Base-by-base conservation (phyloP, 2,797 vertebrate species). In the Gobionotothen gibberifrons region DNA sequence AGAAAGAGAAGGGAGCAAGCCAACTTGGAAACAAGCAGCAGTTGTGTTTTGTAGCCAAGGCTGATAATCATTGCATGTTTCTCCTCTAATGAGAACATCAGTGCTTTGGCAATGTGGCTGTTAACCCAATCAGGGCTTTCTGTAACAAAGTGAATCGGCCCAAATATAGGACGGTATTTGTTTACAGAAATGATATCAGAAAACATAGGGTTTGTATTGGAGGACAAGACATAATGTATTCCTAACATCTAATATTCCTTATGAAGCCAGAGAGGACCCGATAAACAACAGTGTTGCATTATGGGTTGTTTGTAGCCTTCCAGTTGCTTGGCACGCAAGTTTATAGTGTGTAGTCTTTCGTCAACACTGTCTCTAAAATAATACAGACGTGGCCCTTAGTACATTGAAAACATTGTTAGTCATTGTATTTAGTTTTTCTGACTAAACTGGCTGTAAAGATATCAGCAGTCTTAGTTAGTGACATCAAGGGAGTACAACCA, bases 11-110 rank as follows among this genome's bases (percentile, higher is more conserved):
- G 12, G 3, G 48, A 74, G 22, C 40, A 15, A 10, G 22, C 48
- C 13, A n/a, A 39, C 21, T 48, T 19, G 8, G 9, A 16, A 68
- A 64, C 63, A 48, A 65, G 19, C 47, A 26, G 4, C 56, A 40
- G 40, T 22, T 70, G 42, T 60, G 42, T 36, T 36, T 36, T 53
- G n/a, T 1, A 26, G 32, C 48, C 58, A n/a, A 13, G 16, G 47
- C 39, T 36, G 4, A 36, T 7, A 36, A 26, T 16, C 10, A 36
- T n/a, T 39, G 47, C 21, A 0, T 51, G 11, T 26, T 56, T 36
- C 69, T 52, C 32, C 10, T 62, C 17, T 52, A 36, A 56, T 47
- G 46, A 72, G 44, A 60, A 16, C 40, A 47, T n/a, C 56, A 16
- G 29, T 9, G 19, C 19, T 52, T 15, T 46, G 39, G 39, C 26